Evolutionary conservation across 1,140 invertebrate genomes (phyloP), one percentile per base, ranked within the genome.

Genomic region (Drosophila nikananu): DNA sequence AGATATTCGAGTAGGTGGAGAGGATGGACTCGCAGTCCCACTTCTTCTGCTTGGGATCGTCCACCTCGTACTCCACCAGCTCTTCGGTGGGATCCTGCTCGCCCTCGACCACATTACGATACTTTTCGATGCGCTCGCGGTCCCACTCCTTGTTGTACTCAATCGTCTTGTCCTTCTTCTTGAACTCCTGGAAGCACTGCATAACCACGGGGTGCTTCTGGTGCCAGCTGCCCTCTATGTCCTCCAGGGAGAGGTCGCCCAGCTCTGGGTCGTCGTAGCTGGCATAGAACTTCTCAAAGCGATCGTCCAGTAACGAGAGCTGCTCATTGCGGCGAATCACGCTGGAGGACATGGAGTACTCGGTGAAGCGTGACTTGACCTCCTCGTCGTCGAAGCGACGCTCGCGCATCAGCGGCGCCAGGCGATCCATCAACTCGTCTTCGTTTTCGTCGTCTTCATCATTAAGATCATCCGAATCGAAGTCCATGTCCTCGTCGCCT

Each of bases 1-100:
- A 98, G 49, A 97, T 94, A 89, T 96, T 98, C 10, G 97, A 98
- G 92, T 98, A 98, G 4, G 97, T 98, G 23, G 96, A 97, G 9
- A 98, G 93, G 89, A 99, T 97, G 66, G 97, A 97, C 94, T 99
- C 96, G 93, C 98, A 99, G 94, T 99, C 98, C 97, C 97, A 99
- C 92, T 96, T 95, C 80, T 95, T 94, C 5, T 94, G 93, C 68
- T 94, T 94, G 80, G 94, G 93, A 19, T 95, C 93, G 44, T 95
- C 93, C 9, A 96, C 94, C 73, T 95, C 94, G 61, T 96, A 81
- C 15, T 94, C 94, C 35, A 95, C 94, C 19, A 96, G 80, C 62
- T 96, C 95, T 17, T 95, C 94, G 27, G 81, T 90, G 21, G 91
- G 91, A 58, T 95, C 94, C 52, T 93, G 94, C 21, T 95, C 94